Conservation (phyloP, 2,113 vertebrate species). For the Zapornia atra region DNA sequence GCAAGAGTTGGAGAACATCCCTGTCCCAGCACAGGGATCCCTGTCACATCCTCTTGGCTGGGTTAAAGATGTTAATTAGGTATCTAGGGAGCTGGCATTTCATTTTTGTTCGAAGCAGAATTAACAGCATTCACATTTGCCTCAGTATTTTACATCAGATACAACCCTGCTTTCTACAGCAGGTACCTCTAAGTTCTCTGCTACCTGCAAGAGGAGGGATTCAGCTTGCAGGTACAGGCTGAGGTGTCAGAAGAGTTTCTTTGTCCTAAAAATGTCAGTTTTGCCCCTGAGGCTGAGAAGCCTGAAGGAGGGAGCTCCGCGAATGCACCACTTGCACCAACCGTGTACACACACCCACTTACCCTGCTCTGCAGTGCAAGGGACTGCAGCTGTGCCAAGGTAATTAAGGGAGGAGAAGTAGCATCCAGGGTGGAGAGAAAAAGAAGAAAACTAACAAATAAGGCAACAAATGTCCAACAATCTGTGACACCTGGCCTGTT, state of each 20-base stretch:
- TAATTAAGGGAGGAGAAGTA: neutral
- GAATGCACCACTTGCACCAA: neutral
- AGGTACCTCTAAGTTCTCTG: neutral
- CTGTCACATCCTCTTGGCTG: neutral
- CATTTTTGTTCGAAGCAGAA: neutral
- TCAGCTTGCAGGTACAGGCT: neutral
- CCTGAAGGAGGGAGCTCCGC: neutral
- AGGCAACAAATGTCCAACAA: neutral
- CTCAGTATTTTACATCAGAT: neutral
- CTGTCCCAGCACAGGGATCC: neutral
- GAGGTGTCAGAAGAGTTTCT: neutral
- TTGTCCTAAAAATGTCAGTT: conserved; percentile 6
- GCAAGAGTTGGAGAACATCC: neutral
- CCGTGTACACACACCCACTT: fast-evolving
- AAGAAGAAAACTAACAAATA: neutral
- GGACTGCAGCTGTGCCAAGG: neutral
- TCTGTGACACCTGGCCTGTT: neutral
- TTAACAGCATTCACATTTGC: neutral
- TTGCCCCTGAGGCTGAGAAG: neutral
- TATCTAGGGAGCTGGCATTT: conserved; percentile 43
- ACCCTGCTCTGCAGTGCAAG: neutral
- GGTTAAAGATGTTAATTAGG: neutral
- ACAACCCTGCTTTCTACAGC: neutral
- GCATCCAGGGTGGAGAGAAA: neutral
- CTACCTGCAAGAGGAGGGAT: neutral